A percentile compares a stretch with the other conserved stretches of the same genome.
phyloP scores from a whole-genome alignment of 2,888 invertebrate genomes.

The Drosophila subsilvestris region DNA sequence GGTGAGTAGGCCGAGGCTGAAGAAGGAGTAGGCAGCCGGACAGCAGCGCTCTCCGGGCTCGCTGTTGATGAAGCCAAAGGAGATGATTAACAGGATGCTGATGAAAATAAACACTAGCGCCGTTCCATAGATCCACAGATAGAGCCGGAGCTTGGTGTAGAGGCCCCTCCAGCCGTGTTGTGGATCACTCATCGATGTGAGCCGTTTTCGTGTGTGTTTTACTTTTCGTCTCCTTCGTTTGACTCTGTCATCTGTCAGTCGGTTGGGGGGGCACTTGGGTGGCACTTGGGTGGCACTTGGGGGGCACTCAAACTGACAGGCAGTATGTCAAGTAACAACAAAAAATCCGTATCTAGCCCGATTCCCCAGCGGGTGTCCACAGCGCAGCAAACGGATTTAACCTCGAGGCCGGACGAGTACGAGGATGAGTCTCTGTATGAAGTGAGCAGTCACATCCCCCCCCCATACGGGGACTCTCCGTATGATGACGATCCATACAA shows the following conservation, averaged over 20 bases:
- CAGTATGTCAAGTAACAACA: slow-evolving; percentile 20
- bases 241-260: slow-evolving; percentile 8
- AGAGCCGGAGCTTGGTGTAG: slow-evolving; percentile 20
- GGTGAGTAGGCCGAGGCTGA: slow-evolving; percentile 21
- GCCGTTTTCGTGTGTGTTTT: slow-evolving; percentile 19
- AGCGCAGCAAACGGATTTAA: background rate
- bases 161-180: background rate
- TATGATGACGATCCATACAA: background rate
- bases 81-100: slow-evolving; percentile 15
- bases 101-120: slow-evolving; percentile 26
- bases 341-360: slow-evolving; percentile 20
- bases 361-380: slow-evolving; percentile 6
- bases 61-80: background rate
- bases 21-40: slow-evolving; percentile 1
- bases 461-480: accelerated
- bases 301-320: slow-evolving; percentile 26
- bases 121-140: slow-evolving; percentile 42
- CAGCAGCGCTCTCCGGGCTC: background rate
- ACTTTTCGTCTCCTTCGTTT: slow-evolving; percentile 3
- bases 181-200: slow-evolving; percentile 52
- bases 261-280: background rate
- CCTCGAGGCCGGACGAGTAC: background rate
- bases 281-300: background rate
- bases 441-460: background rate
- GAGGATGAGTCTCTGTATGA: background rate